A percentile compares a stretch with the other conserved stretches of the same genome.
phyloP scores from a whole-genome alignment of 2,113 vertebrate genomes.

The Catharus fuscescens region DNA sequence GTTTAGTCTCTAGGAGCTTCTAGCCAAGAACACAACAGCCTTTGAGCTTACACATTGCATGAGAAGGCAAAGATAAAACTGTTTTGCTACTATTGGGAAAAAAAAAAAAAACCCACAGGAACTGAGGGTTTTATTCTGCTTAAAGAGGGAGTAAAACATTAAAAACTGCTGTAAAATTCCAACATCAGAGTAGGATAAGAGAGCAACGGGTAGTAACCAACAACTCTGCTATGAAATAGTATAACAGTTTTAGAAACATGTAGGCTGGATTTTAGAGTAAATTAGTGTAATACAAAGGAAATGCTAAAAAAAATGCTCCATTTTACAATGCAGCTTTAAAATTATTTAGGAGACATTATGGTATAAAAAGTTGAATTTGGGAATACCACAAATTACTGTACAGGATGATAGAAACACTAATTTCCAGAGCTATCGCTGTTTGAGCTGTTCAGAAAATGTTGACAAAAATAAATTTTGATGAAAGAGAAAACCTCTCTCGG shows the following conservation, averaged over 20 bases:
- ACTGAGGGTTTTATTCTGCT: not conserved
- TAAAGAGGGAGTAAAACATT: not conserved
- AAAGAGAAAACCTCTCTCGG: not conserved
- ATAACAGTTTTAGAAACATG: not conserved
- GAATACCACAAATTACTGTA: not conserved
- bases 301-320: not conserved
- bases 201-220: not conserved
- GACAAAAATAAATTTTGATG: not conserved
- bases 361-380: not conserved
- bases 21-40: not conserved
- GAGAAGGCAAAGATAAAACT: not conserved
- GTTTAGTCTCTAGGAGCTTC: not conserved
- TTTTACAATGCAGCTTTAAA: not conserved
- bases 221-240: not conserved
- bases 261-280: not conserved
- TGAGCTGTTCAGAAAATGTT: not conserved
- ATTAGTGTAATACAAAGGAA: not conserved
- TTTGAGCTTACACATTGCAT: not conserved
- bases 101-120: not conserved
- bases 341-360: not conserved
- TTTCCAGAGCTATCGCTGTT: not conserved
- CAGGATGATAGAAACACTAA: not conserved
- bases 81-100: not conserved
- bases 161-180: not conserved
- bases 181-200: not conserved